These are phyloP conservation scores for Gastrophysa polygoni DNA, from an alignment of 2,888 invertebrate genomes.

Conservation along the genomic window DNA sequence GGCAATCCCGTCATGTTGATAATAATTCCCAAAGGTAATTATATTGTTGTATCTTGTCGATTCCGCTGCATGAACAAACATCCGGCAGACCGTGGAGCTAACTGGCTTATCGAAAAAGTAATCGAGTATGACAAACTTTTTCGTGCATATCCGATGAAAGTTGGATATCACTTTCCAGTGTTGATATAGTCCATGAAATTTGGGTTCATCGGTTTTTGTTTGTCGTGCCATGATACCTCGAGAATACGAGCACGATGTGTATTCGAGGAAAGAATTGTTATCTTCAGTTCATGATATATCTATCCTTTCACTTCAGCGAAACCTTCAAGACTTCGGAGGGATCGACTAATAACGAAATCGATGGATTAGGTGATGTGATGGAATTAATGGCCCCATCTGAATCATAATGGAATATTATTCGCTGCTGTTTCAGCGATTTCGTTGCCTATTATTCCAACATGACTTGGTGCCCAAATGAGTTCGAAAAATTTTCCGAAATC, in stretches of 20 bases:
- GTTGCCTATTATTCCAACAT: too few species aligned
- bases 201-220: constrained; percentile 14
- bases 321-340: background rate
- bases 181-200: background rate
- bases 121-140: constrained; percentile 13
- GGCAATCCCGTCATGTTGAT: background rate
- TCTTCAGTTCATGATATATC: background rate
- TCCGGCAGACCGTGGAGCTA: background rate
- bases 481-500: too few species aligned
- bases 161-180: constrained; percentile 17
- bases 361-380: too few species aligned
- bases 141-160: constrained; percentile 28
- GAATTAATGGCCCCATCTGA: too few species aligned
- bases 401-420: too few species aligned
- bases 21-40: background rate
- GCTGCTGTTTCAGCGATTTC: too few species aligned
- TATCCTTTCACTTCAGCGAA: background rate
- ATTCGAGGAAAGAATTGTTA: background rate
- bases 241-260: background rate
- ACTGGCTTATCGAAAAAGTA: constrained; percentile 6
- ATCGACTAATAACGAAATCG: background rate
- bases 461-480: too few species aligned
- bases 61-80: background rate
- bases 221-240: background rate
- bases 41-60: background rate